These are phyloP conservation scores for Aphis gossypii DNA, from an alignment of 1,140 invertebrate genomes.

Conservation along the genomic window DNA sequence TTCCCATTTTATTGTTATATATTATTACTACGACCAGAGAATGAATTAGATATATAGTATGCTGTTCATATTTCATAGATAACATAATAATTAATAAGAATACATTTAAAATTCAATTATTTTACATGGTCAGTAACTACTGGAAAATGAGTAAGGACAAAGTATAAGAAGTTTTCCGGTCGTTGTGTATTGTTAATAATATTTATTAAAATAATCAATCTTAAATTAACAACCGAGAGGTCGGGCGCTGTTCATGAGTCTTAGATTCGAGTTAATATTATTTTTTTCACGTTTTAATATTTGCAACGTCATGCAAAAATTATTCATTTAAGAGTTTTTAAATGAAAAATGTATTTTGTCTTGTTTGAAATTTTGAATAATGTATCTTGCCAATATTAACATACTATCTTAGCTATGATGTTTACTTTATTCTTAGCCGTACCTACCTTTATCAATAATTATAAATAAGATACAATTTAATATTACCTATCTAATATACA, in stretches of 20 bases:
- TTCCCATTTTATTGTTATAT: not conserved
- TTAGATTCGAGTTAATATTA: slow-evolving; percentile 7
- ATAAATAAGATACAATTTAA: not conserved
- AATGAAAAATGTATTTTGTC: not conserved
- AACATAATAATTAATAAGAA: not conserved
- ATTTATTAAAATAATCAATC: slow-evolving; percentile 14
- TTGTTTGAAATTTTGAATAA: slow-evolving; percentile 8
- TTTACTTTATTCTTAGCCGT: not conserved
- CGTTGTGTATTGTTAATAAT: slow-evolving; percentile 37
- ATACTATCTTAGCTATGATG: not conserved
- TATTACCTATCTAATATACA: not conserved
- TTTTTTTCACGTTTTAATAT: not conserved
- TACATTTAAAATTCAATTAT: slow-evolving; percentile 25
- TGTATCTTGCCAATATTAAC: not conserved
- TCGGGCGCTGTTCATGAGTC: not conserved
- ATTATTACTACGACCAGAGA: not conserved
- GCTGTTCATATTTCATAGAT: not conserved
- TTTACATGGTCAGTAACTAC: slow-evolving; percentile 48
- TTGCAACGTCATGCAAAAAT: not conserved
- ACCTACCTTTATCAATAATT: not conserved
- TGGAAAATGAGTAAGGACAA: not conserved
- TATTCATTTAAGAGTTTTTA: not conserved
- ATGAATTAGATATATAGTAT: not conserved
- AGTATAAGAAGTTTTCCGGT: slow-evolving; percentile 5
- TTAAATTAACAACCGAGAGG: slow-evolving; percentile 6